These are phyloP conservation scores for Aphelenchoides besseyi DNA, from an alignment of 1,140 invertebrate species.

Conservation along the genomic window DNA sequence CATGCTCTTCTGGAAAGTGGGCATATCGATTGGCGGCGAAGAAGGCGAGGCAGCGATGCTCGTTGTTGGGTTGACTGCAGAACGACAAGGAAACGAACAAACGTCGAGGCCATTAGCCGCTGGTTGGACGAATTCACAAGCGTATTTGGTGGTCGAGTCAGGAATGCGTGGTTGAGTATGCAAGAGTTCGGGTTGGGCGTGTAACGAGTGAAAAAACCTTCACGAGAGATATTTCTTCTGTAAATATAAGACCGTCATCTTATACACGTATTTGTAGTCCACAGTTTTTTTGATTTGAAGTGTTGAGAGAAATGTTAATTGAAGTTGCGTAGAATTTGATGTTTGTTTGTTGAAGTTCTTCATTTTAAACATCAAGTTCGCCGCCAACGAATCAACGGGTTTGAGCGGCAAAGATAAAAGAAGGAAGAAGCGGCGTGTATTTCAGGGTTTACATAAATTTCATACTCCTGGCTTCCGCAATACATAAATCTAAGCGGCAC, in stretches of 20 bases:
- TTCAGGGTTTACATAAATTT: slow-evolving; percentile 6
- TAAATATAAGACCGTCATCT: too few species aligned
- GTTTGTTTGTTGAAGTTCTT: too few species aligned
- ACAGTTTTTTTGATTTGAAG: too few species aligned
- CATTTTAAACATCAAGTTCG: too few species aligned
- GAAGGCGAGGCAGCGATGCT: not conserved
- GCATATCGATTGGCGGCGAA: not conserved
- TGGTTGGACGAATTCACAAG: not conserved
- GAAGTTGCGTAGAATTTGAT: too few species aligned
- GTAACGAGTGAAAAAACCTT: too few species aligned
- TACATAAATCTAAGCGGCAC: not conserved
- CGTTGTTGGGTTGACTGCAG: not conserved
- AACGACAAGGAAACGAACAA: not conserved
- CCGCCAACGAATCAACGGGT: not conserved
- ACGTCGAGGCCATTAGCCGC: slow-evolving; percentile 4
- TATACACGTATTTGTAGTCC: too few species aligned
- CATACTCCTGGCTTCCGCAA: not conserved
- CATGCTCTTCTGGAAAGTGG: slow-evolving; percentile 1
- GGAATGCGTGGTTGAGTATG: too few species aligned
- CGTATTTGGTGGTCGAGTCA: not conserved
- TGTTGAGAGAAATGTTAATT: too few species aligned
- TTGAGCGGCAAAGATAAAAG: not conserved
- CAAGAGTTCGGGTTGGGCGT: too few species aligned
- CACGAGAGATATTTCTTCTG: too few species aligned
- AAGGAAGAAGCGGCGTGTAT: not conserved